A percentile compares a stretch with the other conserved stretches of the same genome.
These are phyloP conservation scores for Desmodus rotundus DNA, from an alignment of 2,113 vertebrate genomes.

Conservation along the genomic window DNA sequence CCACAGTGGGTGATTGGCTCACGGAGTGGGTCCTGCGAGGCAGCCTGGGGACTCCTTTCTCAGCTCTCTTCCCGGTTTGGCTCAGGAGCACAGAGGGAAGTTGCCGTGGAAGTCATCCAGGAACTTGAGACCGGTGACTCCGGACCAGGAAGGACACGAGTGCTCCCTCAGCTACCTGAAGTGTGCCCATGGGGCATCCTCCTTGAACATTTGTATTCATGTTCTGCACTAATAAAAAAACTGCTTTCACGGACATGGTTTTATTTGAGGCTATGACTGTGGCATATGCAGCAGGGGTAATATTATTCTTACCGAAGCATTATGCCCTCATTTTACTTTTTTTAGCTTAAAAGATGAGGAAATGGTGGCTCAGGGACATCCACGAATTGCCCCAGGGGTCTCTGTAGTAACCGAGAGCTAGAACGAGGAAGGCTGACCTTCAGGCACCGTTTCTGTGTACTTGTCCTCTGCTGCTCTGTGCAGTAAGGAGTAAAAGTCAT, in stretches of 20 bases:
- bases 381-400: background rate
- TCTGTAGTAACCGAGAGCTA: background rate
- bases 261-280: background rate
- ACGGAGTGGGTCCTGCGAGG: background rate
- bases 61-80: background rate
- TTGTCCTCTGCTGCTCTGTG: background rate
- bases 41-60: background rate
- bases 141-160: rapidly evolving
- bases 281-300: background rate
- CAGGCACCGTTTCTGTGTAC: background rate
- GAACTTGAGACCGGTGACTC: background rate
- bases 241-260: background rate
- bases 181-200: rapidly evolving
- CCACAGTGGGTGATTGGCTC: constrained; percentile 28
- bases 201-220: background rate
- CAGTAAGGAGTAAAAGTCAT: background rate
- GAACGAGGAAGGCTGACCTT: background rate
- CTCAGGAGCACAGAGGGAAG: background rate
- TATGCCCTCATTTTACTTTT: background rate
- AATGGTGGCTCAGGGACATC: background rate
- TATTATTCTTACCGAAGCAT: background rate
- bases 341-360: constrained; percentile 7
- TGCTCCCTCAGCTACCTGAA: background rate
- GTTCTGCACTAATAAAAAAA: background rate
- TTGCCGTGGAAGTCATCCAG: background rate